Percentiles rank a stretch among this genome's conserved stretches.
These are phyloP conservation scores for Erythrolamprus reginae DNA, from an alignment of 2,113 vertebrate species.

Conservation along the genomic window DNA sequence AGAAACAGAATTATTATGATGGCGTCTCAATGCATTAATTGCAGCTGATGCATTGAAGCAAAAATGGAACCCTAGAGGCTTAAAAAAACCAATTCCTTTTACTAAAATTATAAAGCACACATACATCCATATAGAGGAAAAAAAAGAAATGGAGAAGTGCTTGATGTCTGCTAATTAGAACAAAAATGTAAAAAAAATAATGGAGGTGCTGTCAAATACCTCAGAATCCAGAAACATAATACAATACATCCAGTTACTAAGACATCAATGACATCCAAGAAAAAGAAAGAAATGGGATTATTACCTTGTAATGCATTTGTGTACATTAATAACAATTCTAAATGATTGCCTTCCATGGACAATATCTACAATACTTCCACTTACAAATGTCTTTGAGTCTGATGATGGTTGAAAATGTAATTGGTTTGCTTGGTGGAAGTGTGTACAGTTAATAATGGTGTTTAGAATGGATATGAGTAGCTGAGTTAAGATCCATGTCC, in stretches of 20 bases:
- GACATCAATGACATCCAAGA: slow-evolving; percentile 60
- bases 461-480: background rate
- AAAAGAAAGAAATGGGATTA: slow-evolving; percentile 61
- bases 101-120: slow-evolving; percentile 56
- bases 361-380: slow-evolving; percentile 20
- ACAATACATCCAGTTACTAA: slow-evolving; percentile 61
- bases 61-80: slow-evolving; percentile 61
- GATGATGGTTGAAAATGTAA: slow-evolving; percentile 29
- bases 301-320: slow-evolving; percentile 44
- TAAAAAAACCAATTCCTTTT: slow-evolving; percentile 9
- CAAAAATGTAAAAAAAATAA: slow-evolving; percentile 53
- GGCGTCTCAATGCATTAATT: slow-evolving; percentile 71
- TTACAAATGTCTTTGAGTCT: slow-evolving; percentile 41
- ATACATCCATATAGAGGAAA: slow-evolving; percentile 47
- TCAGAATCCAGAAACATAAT: slow-evolving; percentile 52
- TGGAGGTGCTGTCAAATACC: slow-evolving; percentile 56
- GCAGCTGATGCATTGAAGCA: slow-evolving; percentile 68
- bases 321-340: slow-evolving; percentile 32
- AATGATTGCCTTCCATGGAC: slow-evolving; percentile 41
- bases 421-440: slow-evolving; percentile 16
- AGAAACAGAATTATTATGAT: slow-evolving; percentile 63
- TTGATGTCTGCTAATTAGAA: slow-evolving; percentile 58
- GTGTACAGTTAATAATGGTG: background rate
- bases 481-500: slow-evolving; percentile 1
- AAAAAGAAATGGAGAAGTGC: slow-evolving; percentile 40